These are phyloP conservation scores for Ectemnius lituratus DNA, from an alignment of 2,888 invertebrate species.

Conservation along the genomic window DNA sequence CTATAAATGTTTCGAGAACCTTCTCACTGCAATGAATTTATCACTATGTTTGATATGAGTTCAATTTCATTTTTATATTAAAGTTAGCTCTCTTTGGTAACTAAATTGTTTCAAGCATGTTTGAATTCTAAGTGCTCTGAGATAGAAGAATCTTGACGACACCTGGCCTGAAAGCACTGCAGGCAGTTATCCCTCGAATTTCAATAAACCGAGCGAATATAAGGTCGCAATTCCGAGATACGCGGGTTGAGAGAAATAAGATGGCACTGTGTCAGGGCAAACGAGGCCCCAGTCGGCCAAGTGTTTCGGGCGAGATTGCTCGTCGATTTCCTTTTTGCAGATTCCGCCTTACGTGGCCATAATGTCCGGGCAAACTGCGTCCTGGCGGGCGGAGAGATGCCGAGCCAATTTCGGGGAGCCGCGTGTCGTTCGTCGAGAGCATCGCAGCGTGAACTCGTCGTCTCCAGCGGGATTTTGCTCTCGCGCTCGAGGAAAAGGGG, in stretches of 20 bases:
- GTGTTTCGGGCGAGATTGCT: constrained; percentile 18
- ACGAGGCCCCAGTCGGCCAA: constrained; percentile 32
- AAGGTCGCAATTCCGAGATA: constrained; percentile 11
- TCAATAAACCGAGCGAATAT: constrained; percentile 11
- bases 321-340: constrained; percentile 49
- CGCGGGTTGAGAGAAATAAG: constrained; percentile 11
- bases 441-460: constrained; percentile 61
- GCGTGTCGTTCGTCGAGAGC: constrained; percentile 40
- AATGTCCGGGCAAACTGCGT: constrained; percentile 45
- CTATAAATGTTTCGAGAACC: constrained; percentile 17
- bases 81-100: neutral
- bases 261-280: constrained; percentile 15
- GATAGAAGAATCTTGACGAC: neutral
- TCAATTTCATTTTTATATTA: neutral
- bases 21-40: neutral
- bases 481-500: constrained; percentile 13
- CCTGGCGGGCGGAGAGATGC: constrained; percentile 22
- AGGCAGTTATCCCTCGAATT: neutral
- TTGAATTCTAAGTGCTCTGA: neutral
- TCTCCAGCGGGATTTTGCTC: constrained; percentile 31
- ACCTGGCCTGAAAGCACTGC: neutral
- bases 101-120: neutral
- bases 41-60: neutral
- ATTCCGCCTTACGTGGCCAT: constrained; percentile 56
- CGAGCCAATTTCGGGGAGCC: constrained; percentile 38